Conservation (phyloP, 2,113 vertebrate species). For the Psophia crepitans region DNA sequence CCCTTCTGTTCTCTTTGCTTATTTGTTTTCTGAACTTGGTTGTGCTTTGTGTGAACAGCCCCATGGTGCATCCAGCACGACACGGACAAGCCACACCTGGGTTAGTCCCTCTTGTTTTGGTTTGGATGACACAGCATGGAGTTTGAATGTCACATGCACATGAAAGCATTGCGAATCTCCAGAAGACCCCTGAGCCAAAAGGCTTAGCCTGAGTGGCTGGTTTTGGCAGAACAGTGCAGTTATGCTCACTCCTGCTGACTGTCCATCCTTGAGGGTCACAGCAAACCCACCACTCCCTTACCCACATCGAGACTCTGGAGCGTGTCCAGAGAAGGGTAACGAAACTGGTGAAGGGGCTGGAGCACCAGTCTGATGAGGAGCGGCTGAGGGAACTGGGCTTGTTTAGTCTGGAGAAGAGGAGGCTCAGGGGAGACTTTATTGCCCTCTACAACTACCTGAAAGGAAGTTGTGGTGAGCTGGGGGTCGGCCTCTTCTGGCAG, state of each 20-base stretch:
- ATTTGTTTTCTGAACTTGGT: neutral
- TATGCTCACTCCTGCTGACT: neutral
- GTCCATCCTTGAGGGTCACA: neutral
- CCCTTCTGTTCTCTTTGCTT: neutral
- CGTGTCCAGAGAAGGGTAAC: too few species aligned
- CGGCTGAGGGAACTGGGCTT: too few species aligned
- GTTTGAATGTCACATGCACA: neutral
- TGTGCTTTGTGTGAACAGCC: neutral
- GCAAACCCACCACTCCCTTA: neutral
- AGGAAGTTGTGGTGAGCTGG: too few species aligned
- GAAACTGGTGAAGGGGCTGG: too few species aligned
- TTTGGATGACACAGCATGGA: neutral
- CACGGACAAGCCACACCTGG: neutral
- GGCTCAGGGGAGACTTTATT: too few species aligned
- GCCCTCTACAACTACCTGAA: too few species aligned
- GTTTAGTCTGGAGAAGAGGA: too few species aligned
- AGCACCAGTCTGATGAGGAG: too few species aligned
- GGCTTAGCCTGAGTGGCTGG: neutral
- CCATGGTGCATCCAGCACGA: accelerated
- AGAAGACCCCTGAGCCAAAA: neutral
- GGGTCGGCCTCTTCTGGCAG: too few species aligned
- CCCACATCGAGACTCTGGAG: too few species aligned
- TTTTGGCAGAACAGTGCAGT: neutral
- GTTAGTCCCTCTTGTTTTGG: neutral
- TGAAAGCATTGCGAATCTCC: neutral